Base-by-base conservation (phyloP, 1,140 invertebrate species). In the Hyles vespertilio region DNA sequence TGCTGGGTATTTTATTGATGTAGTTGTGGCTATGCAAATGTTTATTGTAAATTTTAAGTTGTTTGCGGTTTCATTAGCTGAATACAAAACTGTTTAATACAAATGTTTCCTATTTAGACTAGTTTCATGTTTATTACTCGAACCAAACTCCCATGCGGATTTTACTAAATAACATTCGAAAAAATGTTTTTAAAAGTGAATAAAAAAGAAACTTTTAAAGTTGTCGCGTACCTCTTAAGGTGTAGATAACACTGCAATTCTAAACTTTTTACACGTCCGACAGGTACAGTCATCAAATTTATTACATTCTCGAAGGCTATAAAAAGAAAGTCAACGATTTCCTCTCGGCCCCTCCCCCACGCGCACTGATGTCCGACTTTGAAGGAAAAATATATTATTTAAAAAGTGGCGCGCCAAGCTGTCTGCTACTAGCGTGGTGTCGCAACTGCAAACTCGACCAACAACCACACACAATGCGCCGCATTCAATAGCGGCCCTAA, bases 401-500 rank as follows among this genome's bases (percentile, higher is more conserved):
- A 80, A 79, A 82, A 87, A 84, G 74, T 83, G 77, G 79, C 84
- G 84, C 82, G 82, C 84, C 84, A 85, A 78, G 84, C 84, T 75
- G 84, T 87, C 84, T 87, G 79, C 69, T 67, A 57, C 57, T 66
- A 70, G 53, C 61, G 58, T 33, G 45, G 64, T 68, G 65, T 72
- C 69, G 68, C 68, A 69, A 75, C 48, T 55, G 49, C 50, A 58
- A 53, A 55, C 51, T 59, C 61, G 59, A 51, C 22, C 51, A 58
- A 56, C 57, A 68, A 69, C 51, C 56, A 63, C 70, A 70, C 67
- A 65, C 61, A 63, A 59, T 69, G 72, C 57, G 64, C 61, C 63
- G 56, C 58, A 65, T 77, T 56, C 67, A 64, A 67, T 61, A 67
- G 58, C 51, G 66, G 36, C 8, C 36, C 5, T 1, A 40, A 8